A percentile compares a stretch with the other conserved stretches of the same genome.
Conservation (phyloP, 2,113 vertebrate species). For the Rutilus rutilus region DNA sequence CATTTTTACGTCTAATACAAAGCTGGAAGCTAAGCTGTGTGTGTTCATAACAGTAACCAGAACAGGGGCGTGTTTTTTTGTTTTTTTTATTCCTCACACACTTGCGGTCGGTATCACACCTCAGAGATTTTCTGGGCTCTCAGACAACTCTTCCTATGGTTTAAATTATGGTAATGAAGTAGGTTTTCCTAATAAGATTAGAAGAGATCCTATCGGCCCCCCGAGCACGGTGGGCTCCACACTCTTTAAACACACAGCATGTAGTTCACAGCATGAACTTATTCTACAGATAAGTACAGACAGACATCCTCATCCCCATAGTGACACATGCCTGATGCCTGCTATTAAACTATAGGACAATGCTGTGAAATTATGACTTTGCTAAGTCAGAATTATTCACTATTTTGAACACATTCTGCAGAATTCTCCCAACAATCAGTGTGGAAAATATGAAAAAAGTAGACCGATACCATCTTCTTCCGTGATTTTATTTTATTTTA, state of each 20-base stretch:
- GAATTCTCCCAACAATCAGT: background rate
- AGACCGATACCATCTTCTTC: background rate
- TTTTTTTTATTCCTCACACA: constrained; percentile 51
- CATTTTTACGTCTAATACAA: constrained; percentile 26
- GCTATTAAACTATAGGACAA: background rate
- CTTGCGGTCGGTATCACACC: constrained; percentile 53
- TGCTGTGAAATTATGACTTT: background rate
- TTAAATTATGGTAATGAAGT: constrained; percentile 59
- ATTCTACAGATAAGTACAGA: background rate
- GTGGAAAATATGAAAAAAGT: background rate
- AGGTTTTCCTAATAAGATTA: constrained; percentile 67
- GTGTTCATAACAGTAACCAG: constrained; percentile 69
- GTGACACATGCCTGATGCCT: background rate
- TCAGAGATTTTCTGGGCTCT: constrained; percentile 45
- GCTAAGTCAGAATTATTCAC: background rate
- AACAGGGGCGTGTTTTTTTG: constrained; percentile 59
- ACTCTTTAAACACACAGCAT: constrained; percentile 4
- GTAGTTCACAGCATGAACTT: background rate
- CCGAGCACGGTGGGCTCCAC: constrained; percentile 52
- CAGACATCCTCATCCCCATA: background rate
- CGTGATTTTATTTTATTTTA: background rate
- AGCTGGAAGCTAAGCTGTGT: constrained; percentile 33
- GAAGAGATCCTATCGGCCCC: constrained; percentile 49
- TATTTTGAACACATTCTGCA: background rate
- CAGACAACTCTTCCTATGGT: constrained; percentile 54